Evolutionary conservation across 2,888 invertebrate species (phyloP), one percentile per base, ranked within the genome.

Genomic region (Erebia epiphron): DNA sequence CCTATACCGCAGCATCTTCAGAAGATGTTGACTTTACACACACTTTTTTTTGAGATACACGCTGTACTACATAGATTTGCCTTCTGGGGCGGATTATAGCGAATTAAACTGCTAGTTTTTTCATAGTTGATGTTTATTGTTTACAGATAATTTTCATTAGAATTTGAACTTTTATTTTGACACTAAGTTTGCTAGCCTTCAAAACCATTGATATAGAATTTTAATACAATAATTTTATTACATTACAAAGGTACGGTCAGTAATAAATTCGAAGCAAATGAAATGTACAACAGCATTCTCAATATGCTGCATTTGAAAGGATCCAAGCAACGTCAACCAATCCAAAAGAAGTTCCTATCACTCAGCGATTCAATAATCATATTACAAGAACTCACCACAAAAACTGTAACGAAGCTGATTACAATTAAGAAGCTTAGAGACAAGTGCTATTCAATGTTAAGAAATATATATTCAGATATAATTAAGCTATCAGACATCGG

Each of bases 241-340:
- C 7, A 18, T 13, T 3, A 2, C 14, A 69, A 72, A 88, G 88
- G 79, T 73, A 64, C 70, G 21, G 73, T 75, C 26, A 66, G 74
- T 11, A 72, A 76, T 1, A 87, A 85, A 78, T 88, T 88, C 75
- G 82, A 85, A 78, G 85, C 88, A 11, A 79, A 75, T 21, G 73
- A 76, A 46, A 77, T 82, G n/a, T 91, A 83, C 70, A 81, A 78
- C 52, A 74, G 76, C 9, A 71, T 88, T 50, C 66, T 86, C 3
- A 79, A 84, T 58, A 73, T 80, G 67, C 70, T 90, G 66, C 67
- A 75, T 57, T 72, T 69, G 13, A 89, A 86, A 81, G 73, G 75
- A 57, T 79, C 78, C 0, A 75, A 76, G 14, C 80, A 83, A 16
- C 83, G 78, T 62, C 54, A 74, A 21, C 16, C 69, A 7, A 75